Evolutionary conservation across 2,113 vertebrate species (phyloP).

Genomic region (Tachuris rubrigastra): DNA sequence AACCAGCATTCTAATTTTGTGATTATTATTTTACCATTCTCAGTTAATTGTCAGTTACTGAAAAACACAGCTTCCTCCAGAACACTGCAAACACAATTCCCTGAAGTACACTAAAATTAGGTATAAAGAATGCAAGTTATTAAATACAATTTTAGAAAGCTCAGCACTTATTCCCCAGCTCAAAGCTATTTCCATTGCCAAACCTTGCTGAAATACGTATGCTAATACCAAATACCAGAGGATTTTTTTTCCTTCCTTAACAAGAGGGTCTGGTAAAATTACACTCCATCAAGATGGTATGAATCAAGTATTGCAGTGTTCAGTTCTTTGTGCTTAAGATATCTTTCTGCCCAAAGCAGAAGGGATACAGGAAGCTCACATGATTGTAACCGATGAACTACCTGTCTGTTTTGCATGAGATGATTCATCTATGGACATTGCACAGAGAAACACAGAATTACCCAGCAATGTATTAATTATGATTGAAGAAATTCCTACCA

Average conservation of each 20-base stretch:
- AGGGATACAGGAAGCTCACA: background rate
- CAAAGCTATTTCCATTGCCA: background rate
- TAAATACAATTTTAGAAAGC: background rate
- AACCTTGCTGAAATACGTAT: background rate
- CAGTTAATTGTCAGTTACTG: slow-evolving; percentile 42
- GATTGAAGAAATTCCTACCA: background rate
- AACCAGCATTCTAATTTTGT: slow-evolving; percentile 50
- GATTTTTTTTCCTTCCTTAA: background rate
- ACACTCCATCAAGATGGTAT: background rate
- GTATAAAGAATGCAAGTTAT: background rate
- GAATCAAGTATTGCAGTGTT: background rate
- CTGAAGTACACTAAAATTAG: background rate
- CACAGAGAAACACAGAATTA: background rate
- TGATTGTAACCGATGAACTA: slow-evolving; percentile 3
- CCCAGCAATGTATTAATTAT: slow-evolving; percentile 17
- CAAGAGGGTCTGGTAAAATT: slow-evolving; percentile 28
- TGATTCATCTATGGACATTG: background rate
- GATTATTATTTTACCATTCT: slow-evolving; percentile 56
- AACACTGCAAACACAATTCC: background rate
- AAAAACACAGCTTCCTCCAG: background rate
- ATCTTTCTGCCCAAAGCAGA: background rate
- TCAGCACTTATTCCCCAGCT: background rate
- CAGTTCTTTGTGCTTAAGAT: background rate
- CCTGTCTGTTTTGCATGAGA: background rate
- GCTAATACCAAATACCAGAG: background rate